Conservation (phyloP, 2,888 invertebrate species). For the Notocelia uddmanniana region DNA sequence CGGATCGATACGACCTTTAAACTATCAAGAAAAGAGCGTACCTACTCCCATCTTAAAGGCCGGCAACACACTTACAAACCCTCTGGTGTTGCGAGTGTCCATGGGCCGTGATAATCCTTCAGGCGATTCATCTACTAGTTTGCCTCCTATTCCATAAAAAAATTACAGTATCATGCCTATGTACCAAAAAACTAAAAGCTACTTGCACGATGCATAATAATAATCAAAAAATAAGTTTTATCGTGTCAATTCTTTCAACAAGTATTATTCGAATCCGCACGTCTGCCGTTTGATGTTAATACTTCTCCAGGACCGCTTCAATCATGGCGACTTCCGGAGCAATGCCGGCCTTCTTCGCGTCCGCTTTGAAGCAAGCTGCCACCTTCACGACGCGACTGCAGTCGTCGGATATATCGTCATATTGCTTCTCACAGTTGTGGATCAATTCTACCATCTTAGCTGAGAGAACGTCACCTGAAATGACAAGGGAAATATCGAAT, state of each 20-base stretch:
- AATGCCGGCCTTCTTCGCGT: conserved; percentile 70
- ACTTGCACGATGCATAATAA: background rate
- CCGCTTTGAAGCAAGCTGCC: conserved; percentile 76
- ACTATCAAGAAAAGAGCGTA: too few species aligned
- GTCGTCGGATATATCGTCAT: conserved; percentile 69
- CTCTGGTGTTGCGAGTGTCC: too few species aligned
- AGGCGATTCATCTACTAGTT: too few species aligned
- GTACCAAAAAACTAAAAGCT: background rate
- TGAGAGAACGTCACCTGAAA: conserved; percentile 71
- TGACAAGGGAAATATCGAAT: too few species aligned
- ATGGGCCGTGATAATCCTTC: too few species aligned
- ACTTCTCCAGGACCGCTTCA: conserved; percentile 76
- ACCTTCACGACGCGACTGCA: conserved; percentile 76
- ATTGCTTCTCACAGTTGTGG: conserved; percentile 77
- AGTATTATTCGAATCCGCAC: conserved; percentile 7
- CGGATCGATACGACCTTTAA: too few species aligned
- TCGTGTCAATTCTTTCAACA: background rate
- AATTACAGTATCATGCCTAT: background rate
- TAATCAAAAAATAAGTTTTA: background rate
- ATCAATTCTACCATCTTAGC: conserved; percentile 72
- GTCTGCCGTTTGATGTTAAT: conserved; percentile 51
- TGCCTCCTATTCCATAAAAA: too few species aligned
- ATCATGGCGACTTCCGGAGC: conserved; percentile 80
- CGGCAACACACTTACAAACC: too few species aligned
- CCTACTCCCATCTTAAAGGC: too few species aligned